A percentile compares a stretch with the other conserved stretches of the same genome.
phyloP scores from a whole-genome alignment of 2,888 invertebrate species.

The Andrena haemorrhoa region DNA sequence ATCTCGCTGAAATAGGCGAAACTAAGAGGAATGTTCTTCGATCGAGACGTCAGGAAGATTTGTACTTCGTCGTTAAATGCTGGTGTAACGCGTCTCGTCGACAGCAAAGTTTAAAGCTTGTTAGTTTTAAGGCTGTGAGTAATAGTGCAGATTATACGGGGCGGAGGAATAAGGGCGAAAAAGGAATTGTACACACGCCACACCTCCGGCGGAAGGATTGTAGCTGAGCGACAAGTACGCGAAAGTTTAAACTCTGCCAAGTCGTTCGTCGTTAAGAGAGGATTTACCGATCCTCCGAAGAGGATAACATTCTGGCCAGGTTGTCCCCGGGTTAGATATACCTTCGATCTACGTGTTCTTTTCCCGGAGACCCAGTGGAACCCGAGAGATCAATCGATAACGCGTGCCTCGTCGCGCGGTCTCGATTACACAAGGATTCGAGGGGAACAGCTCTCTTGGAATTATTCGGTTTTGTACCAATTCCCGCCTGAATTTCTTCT shows the following conservation, averaged over 20 bases:
- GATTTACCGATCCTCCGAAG: constrained; percentile 73
- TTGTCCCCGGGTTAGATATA: constrained; percentile 38
- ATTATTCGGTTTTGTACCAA: constrained; percentile 73
- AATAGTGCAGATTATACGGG: constrained; percentile 56
- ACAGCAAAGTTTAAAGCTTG: constrained; percentile 51
- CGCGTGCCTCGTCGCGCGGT: constrained; percentile 61
- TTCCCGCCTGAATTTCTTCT: constrained; percentile 64
- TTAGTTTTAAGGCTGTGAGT: constrained; percentile 53
- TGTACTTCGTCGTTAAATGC: constrained; percentile 1
- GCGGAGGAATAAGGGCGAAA: constrained; percentile 21
- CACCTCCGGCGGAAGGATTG: constrained; percentile 28
- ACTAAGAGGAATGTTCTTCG: not conserved
- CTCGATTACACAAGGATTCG: constrained; percentile 52
- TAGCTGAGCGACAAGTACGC: constrained; percentile 44
- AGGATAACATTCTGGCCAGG: constrained; percentile 57
- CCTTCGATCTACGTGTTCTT: constrained; percentile 29
- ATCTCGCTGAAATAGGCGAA: constrained; percentile 5
- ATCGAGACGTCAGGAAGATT: not conserved
- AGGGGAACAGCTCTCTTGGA: constrained; percentile 57
- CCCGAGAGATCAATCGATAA: constrained; percentile 67
- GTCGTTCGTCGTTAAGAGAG: constrained; percentile 75
- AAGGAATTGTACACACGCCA: constrained; percentile 25
- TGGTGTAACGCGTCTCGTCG: not conserved
- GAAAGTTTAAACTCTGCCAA: constrained; percentile 72
- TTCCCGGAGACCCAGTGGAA: constrained; percentile 47